Conservation (phyloP, 2,888 invertebrate genomes). For the Oxycera nigricornis region DNA sequence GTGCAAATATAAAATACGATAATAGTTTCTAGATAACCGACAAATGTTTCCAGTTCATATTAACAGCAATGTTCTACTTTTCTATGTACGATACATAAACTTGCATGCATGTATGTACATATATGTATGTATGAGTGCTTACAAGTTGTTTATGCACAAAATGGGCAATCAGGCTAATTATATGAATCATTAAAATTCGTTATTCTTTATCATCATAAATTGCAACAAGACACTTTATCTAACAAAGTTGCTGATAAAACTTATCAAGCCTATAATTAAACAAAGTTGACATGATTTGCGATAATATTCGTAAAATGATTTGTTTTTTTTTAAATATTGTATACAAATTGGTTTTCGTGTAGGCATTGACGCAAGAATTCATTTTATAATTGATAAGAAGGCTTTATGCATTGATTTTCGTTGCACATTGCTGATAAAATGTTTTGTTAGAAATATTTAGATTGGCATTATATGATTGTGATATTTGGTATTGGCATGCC, state of each 20-base stretch:
- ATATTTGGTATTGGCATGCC: too few relatives aligned
- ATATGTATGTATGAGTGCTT: too few relatives aligned
- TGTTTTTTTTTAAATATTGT: not conserved
- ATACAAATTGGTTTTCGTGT: too few relatives aligned
- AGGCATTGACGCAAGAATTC: too few relatives aligned
- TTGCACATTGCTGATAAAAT: too few relatives aligned
- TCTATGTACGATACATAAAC: too few relatives aligned
- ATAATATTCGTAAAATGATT: not conserved
- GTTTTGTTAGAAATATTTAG: too few relatives aligned
- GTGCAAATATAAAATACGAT: not conserved
- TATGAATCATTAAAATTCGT: constrained; percentile 21
- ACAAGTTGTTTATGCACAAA: too few relatives aligned
- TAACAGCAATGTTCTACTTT: too few relatives aligned
- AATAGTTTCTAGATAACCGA: not conserved
- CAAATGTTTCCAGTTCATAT: not conserved
- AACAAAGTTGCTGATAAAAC: constrained; percentile 6
- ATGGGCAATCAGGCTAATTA: not conserved
- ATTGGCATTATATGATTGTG: too few relatives aligned
- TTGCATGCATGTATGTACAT: too few relatives aligned
- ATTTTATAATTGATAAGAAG: not conserved
- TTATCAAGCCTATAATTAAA: constrained; percentile 9
- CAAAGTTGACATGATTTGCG: constrained; percentile 29
- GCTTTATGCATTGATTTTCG: too few relatives aligned
- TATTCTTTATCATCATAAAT: not conserved
- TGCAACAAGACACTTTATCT: not conserved